phyloP scores from a whole-genome alignment of 2,113 vertebrate species.

The Gopherus flavomarginatus region DNA sequence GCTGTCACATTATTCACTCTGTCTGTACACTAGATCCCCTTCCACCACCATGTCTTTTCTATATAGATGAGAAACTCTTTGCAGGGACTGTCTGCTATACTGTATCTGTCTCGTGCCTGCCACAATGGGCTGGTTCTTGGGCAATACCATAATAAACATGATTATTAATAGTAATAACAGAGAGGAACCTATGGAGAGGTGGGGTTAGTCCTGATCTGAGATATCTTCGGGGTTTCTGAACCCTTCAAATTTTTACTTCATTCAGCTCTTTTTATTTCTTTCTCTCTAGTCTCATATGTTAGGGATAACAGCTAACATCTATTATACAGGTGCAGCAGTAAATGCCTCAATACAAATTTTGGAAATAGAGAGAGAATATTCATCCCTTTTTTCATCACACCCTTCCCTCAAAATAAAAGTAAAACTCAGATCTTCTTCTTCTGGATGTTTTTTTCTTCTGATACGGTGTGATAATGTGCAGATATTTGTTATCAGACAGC shows the following conservation, averaged over 20 bases:
- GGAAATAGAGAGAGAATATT: not conserved
- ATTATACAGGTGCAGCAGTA: not conserved
- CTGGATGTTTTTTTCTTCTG: not conserved
- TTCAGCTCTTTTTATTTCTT: not conserved
- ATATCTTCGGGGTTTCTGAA: not conserved
- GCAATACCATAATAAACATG: not conserved
- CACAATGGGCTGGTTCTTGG: not conserved
- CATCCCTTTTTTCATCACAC: not conserved
- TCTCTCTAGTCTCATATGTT: not conserved
- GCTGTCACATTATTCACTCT: not conserved
- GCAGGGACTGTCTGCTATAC: not conserved
- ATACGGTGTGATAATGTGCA: rapidly evolving
- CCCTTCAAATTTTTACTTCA: not conserved
- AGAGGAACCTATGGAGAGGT: not conserved
- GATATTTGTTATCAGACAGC: not conserved
- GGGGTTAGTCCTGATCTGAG: not conserved
- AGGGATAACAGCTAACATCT: not conserved
- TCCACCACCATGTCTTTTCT: not conserved
- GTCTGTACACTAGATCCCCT: too few species aligned
- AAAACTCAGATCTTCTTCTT: not conserved
- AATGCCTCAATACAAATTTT: not conserved
- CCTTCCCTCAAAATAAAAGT: not conserved
- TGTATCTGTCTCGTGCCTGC: not conserved
- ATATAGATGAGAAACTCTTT: not conserved
- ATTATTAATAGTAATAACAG: not conserved